Percentiles rank a stretch among this genome's conserved stretches.
These are phyloP conservation scores for Sebastes aleutianus DNA, from an alignment of 2,797 vertebrate genomes.

Conservation along the genomic window DNA sequence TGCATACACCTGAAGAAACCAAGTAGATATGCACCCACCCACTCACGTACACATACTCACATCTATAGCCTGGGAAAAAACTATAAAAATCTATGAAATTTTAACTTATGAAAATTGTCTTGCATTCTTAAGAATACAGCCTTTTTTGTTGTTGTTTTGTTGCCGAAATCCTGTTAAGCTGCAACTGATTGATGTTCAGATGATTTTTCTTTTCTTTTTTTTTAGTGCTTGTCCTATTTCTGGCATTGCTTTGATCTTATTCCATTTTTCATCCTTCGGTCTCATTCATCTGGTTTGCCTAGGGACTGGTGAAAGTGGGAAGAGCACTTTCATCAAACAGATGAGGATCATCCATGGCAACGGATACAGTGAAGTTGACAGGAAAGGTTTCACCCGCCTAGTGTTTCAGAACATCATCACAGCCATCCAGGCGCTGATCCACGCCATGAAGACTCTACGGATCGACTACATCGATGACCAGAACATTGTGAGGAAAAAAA, in stretches of 20 bases:
- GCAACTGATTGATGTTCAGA: slow-evolving; percentile 34
- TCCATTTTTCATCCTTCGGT: slow-evolving; percentile 38
- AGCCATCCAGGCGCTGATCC: slow-evolving; percentile 84
- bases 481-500: slow-evolving; percentile 80
- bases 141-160: slow-evolving; percentile 16
- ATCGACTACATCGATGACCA: slow-evolving; percentile 80
- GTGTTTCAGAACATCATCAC: slow-evolving; percentile 89
- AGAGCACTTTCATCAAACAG: slow-evolving; percentile 96
- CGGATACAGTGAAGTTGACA: slow-evolving; percentile 87
- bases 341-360: slow-evolving; percentile 93
- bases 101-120: background rate
- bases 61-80: background rate
- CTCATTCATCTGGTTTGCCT: slow-evolving; percentile 41
- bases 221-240: slow-evolving; percentile 23
- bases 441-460: slow-evolving; percentile 82
- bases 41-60: background rate
- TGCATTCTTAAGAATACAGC: background rate
- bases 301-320: slow-evolving; percentile 93
- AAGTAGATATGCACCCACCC: background rate
- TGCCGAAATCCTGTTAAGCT: slow-evolving; percentile 19
- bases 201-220: background rate
- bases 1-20: background rate
- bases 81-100: background rate
- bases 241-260: slow-evolving; percentile 44
- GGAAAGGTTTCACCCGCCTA: slow-evolving; percentile 80